Conservation (phyloP, 2,797 vertebrate genomes). For the Eulemur mongoz region DNA sequence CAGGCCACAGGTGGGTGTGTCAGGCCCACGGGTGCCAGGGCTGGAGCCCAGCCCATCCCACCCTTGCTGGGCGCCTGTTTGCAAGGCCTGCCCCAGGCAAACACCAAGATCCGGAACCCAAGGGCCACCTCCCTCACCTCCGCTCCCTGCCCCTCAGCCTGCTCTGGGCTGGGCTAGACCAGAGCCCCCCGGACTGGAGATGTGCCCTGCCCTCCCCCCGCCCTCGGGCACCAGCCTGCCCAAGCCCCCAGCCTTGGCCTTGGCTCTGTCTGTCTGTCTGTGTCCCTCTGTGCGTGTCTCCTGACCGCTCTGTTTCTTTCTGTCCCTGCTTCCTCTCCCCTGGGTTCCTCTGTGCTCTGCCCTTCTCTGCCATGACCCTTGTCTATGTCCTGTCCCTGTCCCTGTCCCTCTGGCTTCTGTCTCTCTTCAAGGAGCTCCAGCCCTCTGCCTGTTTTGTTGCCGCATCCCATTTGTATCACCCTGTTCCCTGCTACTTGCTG, state of each 20-base stretch:
- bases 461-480: neutral
- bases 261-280: neutral
- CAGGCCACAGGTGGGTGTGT: conserved; percentile 78
- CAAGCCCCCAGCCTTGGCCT: neutral
- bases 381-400: neutral
- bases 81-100: conserved; percentile 73
- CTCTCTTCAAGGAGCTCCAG: neutral
- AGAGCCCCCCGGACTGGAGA: neutral
- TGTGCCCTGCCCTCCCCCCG: neutral
- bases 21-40: conserved; percentile 57
- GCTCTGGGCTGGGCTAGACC: neutral
- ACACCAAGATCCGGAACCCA: conserved; percentile 68
- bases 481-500: neutral
- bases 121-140: conserved; percentile 71
- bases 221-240: neutral
- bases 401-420: neutral
- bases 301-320: neutral
- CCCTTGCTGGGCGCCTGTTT: conserved; percentile 65
- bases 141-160: conserved; percentile 39
- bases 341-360: neutral
- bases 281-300: neutral
- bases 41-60: conserved; percentile 42
- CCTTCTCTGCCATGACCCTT: neutral
- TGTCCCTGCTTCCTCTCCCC: neutral
- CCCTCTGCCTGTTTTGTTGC: neutral